Conservation (phyloP, 1,140 invertebrate genomes). For the Micrasema longulum region DNA sequence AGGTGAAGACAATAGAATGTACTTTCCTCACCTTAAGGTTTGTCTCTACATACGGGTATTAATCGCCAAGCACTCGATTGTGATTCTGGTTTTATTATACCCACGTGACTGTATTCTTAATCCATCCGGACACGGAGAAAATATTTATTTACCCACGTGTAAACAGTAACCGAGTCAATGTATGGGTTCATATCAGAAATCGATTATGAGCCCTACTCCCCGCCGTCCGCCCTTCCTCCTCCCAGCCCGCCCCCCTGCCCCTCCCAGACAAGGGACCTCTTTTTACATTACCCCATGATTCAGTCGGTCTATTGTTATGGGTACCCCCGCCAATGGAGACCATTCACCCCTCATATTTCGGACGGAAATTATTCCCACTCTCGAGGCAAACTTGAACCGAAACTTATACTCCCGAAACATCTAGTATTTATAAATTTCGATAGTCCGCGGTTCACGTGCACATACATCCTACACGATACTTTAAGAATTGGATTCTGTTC, state of each 20-base stretch:
- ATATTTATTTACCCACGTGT: slow-evolving; percentile 10
- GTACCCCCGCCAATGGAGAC: slow-evolving; percentile 45
- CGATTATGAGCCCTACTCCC: slow-evolving; percentile 51
- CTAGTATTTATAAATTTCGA: slow-evolving; percentile 26
- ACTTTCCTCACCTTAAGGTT: too few species aligned
- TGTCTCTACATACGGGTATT: too few species aligned
- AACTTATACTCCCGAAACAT: slow-evolving; percentile 27
- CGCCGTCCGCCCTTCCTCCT: slow-evolving; percentile 4
- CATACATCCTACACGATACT: too few species aligned
- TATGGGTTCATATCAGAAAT: slow-evolving; percentile 53
- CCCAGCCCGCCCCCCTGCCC: neutral
- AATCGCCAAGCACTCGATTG: too few species aligned
- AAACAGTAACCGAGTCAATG: slow-evolving; percentile 17
- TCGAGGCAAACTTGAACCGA: neutral
- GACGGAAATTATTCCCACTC: slow-evolving; percentile 25
- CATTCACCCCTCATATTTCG: slow-evolving; percentile 37
- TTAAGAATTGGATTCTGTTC: too few species aligned
- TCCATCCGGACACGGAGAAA: too few species aligned
- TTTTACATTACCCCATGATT: slow-evolving; percentile 54
- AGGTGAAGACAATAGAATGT: too few species aligned
- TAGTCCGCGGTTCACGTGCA: too few species aligned
- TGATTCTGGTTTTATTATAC: too few species aligned
- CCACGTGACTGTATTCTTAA: too few species aligned
- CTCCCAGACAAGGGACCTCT: slow-evolving; percentile 43
- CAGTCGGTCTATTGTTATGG: slow-evolving; percentile 52